Conservation (phyloP, 2,797 vertebrate genomes). For the Heliangelus exortis region DNA sequence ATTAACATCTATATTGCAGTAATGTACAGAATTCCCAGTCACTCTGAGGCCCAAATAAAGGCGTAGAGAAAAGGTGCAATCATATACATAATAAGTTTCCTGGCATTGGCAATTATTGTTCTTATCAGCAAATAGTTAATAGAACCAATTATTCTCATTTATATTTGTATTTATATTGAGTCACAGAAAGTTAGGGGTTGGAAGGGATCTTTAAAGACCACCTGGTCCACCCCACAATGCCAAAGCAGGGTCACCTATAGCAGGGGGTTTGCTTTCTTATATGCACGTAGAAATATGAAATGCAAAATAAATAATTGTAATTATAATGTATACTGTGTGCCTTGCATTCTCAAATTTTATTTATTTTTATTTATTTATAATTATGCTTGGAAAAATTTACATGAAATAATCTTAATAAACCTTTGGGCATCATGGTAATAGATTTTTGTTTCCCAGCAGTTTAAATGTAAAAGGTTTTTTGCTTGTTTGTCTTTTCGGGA, state of each 20-base stretch:
- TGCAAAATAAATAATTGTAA: not conserved
- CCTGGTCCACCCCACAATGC: no score
- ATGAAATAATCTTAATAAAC: not conserved
- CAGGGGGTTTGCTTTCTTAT: not conserved
- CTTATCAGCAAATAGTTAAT: not conserved
- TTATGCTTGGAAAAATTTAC: not conserved
- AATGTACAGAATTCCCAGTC: not conserved
- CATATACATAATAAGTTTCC: not conserved
- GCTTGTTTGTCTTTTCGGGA: not conserved
- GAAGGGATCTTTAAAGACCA: no score
- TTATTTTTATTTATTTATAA: no score
- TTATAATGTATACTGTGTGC: not conserved
- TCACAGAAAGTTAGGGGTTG: no score
- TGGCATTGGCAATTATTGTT: not conserved
- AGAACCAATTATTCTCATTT: not conserved
- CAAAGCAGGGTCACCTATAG: no score
- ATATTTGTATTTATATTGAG: no score
- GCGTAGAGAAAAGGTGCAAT: not conserved
- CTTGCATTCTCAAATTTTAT: not conserved
- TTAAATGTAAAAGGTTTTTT: not conserved
- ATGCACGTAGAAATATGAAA: not conserved
- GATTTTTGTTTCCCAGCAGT: not conserved
- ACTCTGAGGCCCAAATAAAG: not conserved
- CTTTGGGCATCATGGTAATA: not conserved
- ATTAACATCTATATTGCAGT: not conserved